These are phyloP conservation scores for Crematogaster levior DNA, from an alignment of 2,888 invertebrate species.

Conservation along the genomic window DNA sequence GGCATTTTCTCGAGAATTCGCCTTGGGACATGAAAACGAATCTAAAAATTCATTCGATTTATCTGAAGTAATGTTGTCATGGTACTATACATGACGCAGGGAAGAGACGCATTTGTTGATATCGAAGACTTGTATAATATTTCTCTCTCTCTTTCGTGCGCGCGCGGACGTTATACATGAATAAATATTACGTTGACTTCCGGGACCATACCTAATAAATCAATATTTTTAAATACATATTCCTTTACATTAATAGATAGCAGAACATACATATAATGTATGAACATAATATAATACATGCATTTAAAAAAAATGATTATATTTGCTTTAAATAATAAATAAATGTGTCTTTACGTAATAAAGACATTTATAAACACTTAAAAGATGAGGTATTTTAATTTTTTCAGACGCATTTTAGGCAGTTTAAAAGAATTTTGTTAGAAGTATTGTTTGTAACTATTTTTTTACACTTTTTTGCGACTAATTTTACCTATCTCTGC, in stretches of 20 bases:
- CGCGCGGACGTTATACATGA: no score
- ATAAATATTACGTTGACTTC: no score
- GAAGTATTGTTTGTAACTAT: not conserved
- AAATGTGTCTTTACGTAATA: no score
- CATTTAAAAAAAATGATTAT: no score
- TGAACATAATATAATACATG: no score
- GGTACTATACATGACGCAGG: not conserved
- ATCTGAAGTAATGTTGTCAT: not conserved
- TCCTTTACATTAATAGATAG: not conserved
- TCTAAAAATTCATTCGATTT: slow-evolving; percentile 31
- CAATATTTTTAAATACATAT: not conserved
- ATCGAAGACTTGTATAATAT: not conserved
- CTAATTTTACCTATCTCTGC: slow-evolving; percentile 2
- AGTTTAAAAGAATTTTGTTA: not conserved
- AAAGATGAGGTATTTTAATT: not conserved
- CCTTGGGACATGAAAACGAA: slow-evolving; percentile 26
- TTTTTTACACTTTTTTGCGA: not conserved
- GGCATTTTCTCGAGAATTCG: slow-evolving; percentile 47
- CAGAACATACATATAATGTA: no score
- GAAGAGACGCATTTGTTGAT: not conserved
- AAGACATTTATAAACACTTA: not conserved
- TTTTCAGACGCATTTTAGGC: not conserved
- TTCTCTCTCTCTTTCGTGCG: no score
- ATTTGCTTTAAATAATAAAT: not conserved
- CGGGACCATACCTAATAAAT: no score